These are phyloP conservation scores for Pristis pectinata DNA, from an alignment of 2,797 vertebrate species.

Conservation along the genomic window DNA sequence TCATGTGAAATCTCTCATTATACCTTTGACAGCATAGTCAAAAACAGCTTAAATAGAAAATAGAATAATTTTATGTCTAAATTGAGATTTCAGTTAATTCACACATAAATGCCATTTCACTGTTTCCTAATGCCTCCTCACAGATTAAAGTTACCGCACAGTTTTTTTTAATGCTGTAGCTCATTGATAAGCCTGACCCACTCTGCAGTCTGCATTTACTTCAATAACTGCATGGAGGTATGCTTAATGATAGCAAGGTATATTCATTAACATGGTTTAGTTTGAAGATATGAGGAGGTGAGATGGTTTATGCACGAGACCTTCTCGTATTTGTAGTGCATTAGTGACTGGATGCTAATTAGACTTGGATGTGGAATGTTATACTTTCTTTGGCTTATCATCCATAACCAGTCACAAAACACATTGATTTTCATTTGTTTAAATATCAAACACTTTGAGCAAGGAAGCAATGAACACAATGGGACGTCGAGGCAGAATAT, in stretches of 20 bases:
- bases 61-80: not conserved
- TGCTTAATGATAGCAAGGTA: not conserved
- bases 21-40: not conserved
- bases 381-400: not conserved
- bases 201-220: not conserved
- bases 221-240: not conserved
- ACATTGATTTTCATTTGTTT: slow-evolving; percentile 47
- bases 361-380: not conserved
- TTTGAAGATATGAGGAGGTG: not conserved
- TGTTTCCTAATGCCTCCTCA: not conserved
- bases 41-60: not conserved
- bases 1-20: not conserved
- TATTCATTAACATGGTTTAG: not conserved
- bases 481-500: not conserved
- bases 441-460: slow-evolving; percentile 42
- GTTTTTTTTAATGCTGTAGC: not conserved
- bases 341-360: not conserved
- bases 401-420: not conserved
- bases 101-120: not conserved
- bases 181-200: not conserved
- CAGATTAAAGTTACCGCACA: not conserved
- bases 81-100: not conserved
- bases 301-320: not conserved
- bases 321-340: no score
- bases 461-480: not conserved